Evolutionary conservation across 2,797 vertebrate genomes (phyloP).

Genomic region (Bovichtus variegatus): DNA sequence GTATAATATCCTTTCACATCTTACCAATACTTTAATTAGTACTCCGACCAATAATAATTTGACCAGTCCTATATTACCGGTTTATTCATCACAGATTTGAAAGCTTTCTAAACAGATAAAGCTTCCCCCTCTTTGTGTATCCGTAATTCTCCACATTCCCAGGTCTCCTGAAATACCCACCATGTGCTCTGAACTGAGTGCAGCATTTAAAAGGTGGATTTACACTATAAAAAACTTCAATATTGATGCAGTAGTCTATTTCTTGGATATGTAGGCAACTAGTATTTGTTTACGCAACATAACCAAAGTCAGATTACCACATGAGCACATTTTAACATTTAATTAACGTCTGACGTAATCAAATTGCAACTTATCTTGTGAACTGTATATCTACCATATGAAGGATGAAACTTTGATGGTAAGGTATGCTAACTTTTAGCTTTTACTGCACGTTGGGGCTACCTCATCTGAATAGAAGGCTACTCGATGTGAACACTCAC

Average conservation of each 20-base stretch:
- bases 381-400: background rate
- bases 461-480: background rate
- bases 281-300: background rate
- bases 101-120: constrained; percentile 2
- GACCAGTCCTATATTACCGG: background rate
- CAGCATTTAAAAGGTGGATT: background rate
- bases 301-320: background rate
- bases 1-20: background rate
- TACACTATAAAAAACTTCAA: background rate
- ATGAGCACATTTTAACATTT: background rate
- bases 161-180: background rate
- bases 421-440: background rate
- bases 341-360: background rate
- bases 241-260: background rate
- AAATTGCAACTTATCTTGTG: background rate
- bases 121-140: background rate
- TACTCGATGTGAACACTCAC: background rate
- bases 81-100: background rate
- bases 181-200: background rate
- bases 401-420: background rate
- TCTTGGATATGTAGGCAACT: background rate
- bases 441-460: background rate
- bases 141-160: background rate
- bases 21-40: background rate
- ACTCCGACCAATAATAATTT: background rate